Evolutionary conservation across 2,888 invertebrate genomes (phyloP), one percentile per base, ranked within the genome.

Genomic region (Strigamia crassipes): DNA sequence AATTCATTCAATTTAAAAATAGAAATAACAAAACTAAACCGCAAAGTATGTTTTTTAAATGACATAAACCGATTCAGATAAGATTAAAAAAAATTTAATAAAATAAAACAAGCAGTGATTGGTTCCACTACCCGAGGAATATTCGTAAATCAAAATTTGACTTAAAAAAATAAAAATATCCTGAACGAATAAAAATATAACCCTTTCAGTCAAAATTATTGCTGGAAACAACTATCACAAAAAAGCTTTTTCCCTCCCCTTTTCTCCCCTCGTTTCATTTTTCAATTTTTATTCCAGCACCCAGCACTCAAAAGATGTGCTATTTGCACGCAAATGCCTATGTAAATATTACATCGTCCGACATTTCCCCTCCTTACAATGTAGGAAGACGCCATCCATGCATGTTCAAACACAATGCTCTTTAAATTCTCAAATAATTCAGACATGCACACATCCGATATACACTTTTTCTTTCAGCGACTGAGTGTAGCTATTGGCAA

Each of bases 341-440:
- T 73, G 73, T 73, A 73, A 73, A 73, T 73, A 73, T 73, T 73
- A 73, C 31, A 73, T 73, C 73, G 73, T 73, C 31, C 73, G 31
- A 12, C 73, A 73, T 73, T 27, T 73, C 73, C 31, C n/a, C 73
- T 73, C 31, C 31, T 73, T 21, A 73, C 5, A 73, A n/a, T n/a
- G n/a, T 13, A 56, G 12, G 12, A 73, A 27, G 21, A 31, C n/a
- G 31, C 31, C 73, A 73, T 23, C 31, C 27, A 73, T 73, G 73
- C 73, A 73, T 73, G 73, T 73, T 73, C 73, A 73, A 73, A 73
- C 73, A 73, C 73, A 73, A 73, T 73, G 73, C 73, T 73, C n/a
- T 73, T 73, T 73, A 73, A 73, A 73, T 73, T 73, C 73, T 31
- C 73, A 73, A 73, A 73, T 73, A 73, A 73, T 73, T 73, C 73